phyloP scores from a whole-genome alignment of 2,797 vertebrate species.

The Semaprochilodus insignis region DNA sequence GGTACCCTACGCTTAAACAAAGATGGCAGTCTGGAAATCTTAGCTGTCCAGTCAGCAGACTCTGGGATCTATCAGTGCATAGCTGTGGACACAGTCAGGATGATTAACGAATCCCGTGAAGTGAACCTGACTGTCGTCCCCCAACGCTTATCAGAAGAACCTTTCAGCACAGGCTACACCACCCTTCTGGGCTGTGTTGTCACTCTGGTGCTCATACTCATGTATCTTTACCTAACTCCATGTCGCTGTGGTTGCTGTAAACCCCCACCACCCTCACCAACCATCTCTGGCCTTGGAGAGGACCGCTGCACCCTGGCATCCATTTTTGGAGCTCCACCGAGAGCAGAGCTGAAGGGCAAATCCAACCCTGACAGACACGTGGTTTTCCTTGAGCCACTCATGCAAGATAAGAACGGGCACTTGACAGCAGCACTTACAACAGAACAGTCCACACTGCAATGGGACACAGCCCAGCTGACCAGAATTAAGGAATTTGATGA shows the following conservation, averaged over 20 bases:
- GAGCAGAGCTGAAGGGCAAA: slow-evolving; percentile 71
- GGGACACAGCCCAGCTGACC: slow-evolving; percentile 47
- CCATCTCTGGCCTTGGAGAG: slow-evolving; percentile 65
- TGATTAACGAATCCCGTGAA: slow-evolving; percentile 85
- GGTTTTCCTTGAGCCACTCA: slow-evolving; percentile 86
- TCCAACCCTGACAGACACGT: slow-evolving; percentile 83
- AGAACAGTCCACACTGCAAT: slow-evolving; percentile 67
- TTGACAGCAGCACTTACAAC: slow-evolving; percentile 72
- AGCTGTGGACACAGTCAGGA: slow-evolving; percentile 79
- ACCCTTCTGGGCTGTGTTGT: slow-evolving; percentile 89
- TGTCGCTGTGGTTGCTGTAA: slow-evolving; percentile 85
- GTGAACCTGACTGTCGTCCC: slow-evolving; percentile 87
- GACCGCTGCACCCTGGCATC: slow-evolving; percentile 81
- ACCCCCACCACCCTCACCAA: slow-evolving; percentile 69
- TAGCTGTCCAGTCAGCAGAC: slow-evolving; percentile 76
- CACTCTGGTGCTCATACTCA: slow-evolving; percentile 85
- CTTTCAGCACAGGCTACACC: slow-evolving; percentile 92
- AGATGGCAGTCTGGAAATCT: slow-evolving; percentile 90
- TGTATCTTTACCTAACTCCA: slow-evolving; percentile 92
- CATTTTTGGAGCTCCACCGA: slow-evolving; percentile 79
- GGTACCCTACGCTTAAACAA: slow-evolving; percentile 77
- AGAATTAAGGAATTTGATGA: slow-evolving; percentile 33
- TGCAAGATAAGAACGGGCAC: slow-evolving; percentile 76
- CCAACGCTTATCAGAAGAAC: slow-evolving; percentile 66
- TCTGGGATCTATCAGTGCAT: slow-evolving; percentile 90